Base-by-base conservation (phyloP, 1,140 invertebrate genomes). In the Oryctes rhinoceros region DNA sequence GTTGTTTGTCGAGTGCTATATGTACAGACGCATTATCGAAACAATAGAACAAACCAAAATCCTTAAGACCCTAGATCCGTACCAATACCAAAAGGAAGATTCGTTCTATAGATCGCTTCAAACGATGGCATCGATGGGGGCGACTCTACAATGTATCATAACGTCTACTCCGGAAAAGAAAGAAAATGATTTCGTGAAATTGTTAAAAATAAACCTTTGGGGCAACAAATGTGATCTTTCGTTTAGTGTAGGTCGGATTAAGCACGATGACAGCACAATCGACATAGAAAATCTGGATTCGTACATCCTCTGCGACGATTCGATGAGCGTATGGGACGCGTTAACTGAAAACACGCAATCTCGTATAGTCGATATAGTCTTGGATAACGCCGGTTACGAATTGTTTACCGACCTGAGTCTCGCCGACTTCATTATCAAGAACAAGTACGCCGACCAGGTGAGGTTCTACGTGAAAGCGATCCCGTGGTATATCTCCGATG, bases 401-500 rank as follows among this genome's bases (percentile, higher is more conserved):
- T 83, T 99, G 4, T 94, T 97, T 82, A 93, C 94, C 2, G 98
- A 99, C 88, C 88, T 99, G 0, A 95, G 96, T 86, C 86, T 99
- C 11, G 94, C 95, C 15, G 93, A 95, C 83, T 96, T 94, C 84
- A 87, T 99, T 3, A 86, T 95, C 30, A 86, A 90, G 15, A 89
- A 91, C 78, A 90, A 92, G 53, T 88, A 96, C n/a, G 94, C 93
- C 0, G 86, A 89, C 48, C 92, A 91, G 88, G 87, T 99, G 62
- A 88, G 94, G 79, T 95, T 99, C 83, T 93, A 98, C 87, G 93
- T 94, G 0, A 99, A 99, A 90, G 89, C 90, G 7, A 94, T 97
- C 82, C 97, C 98, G 0, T 99, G 98, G 98, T 99, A 96, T 87
- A 93, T 99, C 1, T 99, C 98, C 9, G 98, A 99, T 88, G 94